Evolutionary conservation across 2,888 invertebrate genomes (phyloP).

Genomic region (Eulithis prunata): DNA sequence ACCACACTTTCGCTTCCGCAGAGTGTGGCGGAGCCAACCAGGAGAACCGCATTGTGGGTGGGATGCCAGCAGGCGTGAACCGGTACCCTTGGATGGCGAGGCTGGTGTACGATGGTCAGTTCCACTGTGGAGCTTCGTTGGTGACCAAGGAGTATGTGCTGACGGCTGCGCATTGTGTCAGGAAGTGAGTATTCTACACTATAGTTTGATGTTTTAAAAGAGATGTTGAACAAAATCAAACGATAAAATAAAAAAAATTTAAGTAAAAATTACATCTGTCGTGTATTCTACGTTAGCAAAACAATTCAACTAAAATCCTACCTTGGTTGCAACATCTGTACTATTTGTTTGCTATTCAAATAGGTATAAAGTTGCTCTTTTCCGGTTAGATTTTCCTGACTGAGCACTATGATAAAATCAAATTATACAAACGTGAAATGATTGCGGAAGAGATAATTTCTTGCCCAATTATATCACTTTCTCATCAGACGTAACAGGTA

Average conservation of each 20-base stretch:
- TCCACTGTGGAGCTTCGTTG: constrained; percentile 94
- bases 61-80: constrained; percentile 91
- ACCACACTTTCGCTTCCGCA: constrained; percentile 65
- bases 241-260: too few species aligned
- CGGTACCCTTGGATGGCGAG: constrained; percentile 95
- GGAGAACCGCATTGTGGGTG: constrained; percentile 94
- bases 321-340: background rate
- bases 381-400: constrained; percentile 19
- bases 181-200: constrained; percentile 82
- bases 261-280: too few species aligned
- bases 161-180: constrained; percentile 94
- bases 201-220: too few species aligned
- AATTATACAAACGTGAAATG: constrained; percentile 4
- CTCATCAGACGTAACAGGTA: background rate
- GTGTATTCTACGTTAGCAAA: too few species aligned
- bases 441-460: constrained; percentile 10
- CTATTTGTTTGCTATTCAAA: background rate
- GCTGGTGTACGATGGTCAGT: constrained; percentile 93
- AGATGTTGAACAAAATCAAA: too few species aligned
- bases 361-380: constrained; percentile 1
- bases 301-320: background rate
- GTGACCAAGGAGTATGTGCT: constrained; percentile 93
- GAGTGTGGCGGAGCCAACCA: constrained; percentile 93
- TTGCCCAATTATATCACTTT: constrained; percentile 4
- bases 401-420: constrained; percentile 7